Conservation (phyloP, 2,113 vertebrate genomes). For the Hepsetus odoe region DNA sequence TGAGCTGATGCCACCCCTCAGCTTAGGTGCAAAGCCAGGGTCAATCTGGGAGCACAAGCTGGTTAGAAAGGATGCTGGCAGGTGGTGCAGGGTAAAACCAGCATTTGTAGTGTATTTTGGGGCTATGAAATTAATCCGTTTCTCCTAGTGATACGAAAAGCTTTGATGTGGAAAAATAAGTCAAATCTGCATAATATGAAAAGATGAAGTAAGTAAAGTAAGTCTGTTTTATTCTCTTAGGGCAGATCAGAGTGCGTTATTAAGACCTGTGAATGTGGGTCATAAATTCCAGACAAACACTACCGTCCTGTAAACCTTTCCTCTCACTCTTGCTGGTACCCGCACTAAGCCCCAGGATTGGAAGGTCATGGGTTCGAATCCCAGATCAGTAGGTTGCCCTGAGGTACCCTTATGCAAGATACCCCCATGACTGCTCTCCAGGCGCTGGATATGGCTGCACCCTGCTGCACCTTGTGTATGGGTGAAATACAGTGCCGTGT, state of each 20-base stretch:
- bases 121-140: slow-evolving; percentile 13
- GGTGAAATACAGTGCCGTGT: no score
- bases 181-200: not conserved
- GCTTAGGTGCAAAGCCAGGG: slow-evolving; percentile 14
- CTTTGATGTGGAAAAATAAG: slow-evolving; percentile 3
- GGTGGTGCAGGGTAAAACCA: not conserved
- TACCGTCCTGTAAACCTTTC: no score
- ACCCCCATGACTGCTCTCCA: no score
- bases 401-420: no score
- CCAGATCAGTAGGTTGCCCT: no score
- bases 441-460: no score
- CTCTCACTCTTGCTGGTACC: no score
- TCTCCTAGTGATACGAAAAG: not conserved
- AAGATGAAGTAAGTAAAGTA: not conserved
- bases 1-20: slow-evolving; percentile 11
- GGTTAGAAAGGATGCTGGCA: not conserved
- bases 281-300: not conserved
- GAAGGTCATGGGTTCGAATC: no score
- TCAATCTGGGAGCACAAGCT: slow-evolving; percentile 8
- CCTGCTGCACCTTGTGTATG: no score
- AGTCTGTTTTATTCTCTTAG: not conserved
- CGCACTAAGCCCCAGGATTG: no score
- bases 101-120: not conserved
- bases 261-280: not conserved
- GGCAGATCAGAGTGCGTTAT: not conserved